Percentiles rank a stretch among this genome's conserved stretches.
These are phyloP conservation scores for Heptranchias perlo DNA, from an alignment of 2,113 vertebrate genomes.

Conservation along the genomic window DNA sequence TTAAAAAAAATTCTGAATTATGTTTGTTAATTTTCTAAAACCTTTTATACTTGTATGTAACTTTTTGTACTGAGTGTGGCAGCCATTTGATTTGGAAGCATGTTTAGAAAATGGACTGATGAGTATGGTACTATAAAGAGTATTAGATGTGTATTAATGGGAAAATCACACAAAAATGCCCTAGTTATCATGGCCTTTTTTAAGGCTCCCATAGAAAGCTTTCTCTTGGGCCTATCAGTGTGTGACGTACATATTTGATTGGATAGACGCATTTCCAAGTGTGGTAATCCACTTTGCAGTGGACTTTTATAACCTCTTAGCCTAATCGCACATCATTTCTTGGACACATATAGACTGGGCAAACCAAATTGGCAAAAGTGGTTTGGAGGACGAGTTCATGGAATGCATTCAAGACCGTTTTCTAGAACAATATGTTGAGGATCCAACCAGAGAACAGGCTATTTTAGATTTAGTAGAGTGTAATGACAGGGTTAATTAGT, in stretches of 20 bases:
- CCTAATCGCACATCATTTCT: background rate
- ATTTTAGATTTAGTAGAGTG: too few relatives aligned
- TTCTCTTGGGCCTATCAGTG: background rate
- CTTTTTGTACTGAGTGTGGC: background rate
- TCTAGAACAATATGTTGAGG: too few relatives aligned
- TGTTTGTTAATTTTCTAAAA: background rate
- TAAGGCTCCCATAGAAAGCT: background rate
- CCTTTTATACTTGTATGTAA: background rate
- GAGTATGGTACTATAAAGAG: too few relatives aligned
- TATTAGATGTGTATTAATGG: too few relatives aligned
- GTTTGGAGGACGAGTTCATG: too few relatives aligned
- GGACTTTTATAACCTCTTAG: background rate
- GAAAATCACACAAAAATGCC: too few relatives aligned
- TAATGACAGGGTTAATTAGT: too few relatives aligned
- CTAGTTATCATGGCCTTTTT: background rate
- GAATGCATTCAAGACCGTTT: too few relatives aligned
- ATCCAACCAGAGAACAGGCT: too few relatives aligned
- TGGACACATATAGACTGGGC: too few relatives aligned
- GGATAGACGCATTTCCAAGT: background rate
- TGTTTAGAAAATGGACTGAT: too few relatives aligned
- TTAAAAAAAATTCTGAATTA: background rate
- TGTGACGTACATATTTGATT: background rate
- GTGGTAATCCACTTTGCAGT: background rate
- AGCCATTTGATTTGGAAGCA: background rate
- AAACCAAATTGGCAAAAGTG: too few relatives aligned